Evolutionary conservation across 1,140 invertebrate genomes (phyloP), one percentile per base, ranked within the genome.

Genomic region (Zaprionus taronus): DNA sequence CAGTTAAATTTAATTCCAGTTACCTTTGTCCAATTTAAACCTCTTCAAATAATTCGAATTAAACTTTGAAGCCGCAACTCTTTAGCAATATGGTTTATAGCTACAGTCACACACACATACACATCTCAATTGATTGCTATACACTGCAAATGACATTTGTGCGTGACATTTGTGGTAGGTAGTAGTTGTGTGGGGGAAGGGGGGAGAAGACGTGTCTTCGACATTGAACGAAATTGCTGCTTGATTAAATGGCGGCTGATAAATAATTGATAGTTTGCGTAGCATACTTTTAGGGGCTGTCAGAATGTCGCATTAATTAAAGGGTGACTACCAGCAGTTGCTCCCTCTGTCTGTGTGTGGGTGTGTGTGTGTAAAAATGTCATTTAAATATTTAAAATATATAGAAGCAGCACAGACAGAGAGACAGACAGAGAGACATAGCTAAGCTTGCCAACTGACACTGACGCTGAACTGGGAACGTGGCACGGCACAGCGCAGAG

Each of bases 321-420:
- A 73, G 75, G 75, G 38, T n/a, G n/a, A 44, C 15, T 44, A n/a
- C 65, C 36, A 38, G 20, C 6, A 7, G 38, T 22, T 7, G 22
- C 26, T 14, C 2, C 5, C 44, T 36, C 28, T 34, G 22, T 34
- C 34, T n/a, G n/a, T 68, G 55, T 12, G 22, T 22, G 47, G n/a
- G 31, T 17, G 49, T 36, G 22, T 17, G 26, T 44, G 62, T 63
- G 61, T 53, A 70, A 77, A 78, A 87, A 81, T 90, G 81, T 71
- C 81, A 79, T 81, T 81, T 81, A 83, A 90, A 89, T 89, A 90
- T 81, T 90, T 84, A 79, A 87, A 86, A 83, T 70, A 74, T 79
- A 22, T 71, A 72, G 65, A 67, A 65, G 63, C 63, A 15, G 4
- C 38, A n/a, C 38, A 44, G 6, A 41, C 7, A 31, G 28, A 28